A percentile compares a stretch with the other conserved stretches of the same genome.
Evolutionary conservation across 37 sponge, comb jelly and placozoan species (phyloP).

Genomic region (Geodia barretti): DNA sequence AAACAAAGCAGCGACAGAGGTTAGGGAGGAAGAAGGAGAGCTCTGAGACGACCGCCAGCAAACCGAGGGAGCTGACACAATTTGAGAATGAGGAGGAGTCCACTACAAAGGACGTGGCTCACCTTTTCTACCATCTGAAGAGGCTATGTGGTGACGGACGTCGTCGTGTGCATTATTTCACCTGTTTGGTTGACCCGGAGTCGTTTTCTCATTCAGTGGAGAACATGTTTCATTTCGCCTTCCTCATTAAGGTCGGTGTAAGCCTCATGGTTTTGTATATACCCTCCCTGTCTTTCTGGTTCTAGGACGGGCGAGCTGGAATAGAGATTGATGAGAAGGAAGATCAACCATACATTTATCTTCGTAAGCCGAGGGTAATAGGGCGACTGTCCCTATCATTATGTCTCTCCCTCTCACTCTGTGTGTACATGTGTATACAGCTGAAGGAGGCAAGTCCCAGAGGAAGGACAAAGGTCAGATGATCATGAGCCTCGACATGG

Average conservation of each 20-base stretch:
- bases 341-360: conserved; percentile 47
- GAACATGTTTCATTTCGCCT: conserved; percentile 92
- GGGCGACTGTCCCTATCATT: too few relatives aligned
- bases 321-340: conserved; percentile 28
- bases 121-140: conserved; percentile 46
- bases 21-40: background rate
- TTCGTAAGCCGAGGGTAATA: conserved; percentile 67
- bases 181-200: conserved; percentile 74
- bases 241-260: conserved; percentile 76
- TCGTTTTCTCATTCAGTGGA: conserved; percentile 88
- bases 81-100: conserved; percentile 82
- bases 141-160: conserved; percentile 6
- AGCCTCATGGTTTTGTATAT: background rate
- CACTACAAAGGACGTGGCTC: conserved; percentile 82
- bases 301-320: conserved; percentile 77
- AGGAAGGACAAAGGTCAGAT: too few relatives aligned
- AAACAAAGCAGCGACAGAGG: conserved; percentile 13
- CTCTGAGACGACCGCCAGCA: conserved; percentile 18
- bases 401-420: too few relatives aligned
- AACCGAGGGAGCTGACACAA: conserved; percentile 59
- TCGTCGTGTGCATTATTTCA: conserved; percentile 68
- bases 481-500: too few relatives aligned
- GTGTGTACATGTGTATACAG: too few relatives aligned
- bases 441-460: too few relatives aligned
- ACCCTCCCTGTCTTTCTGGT: background rate